Conservation (phyloP, 2,113 vertebrate genomes). For the Coryphaenoides rupestris region DNA sequence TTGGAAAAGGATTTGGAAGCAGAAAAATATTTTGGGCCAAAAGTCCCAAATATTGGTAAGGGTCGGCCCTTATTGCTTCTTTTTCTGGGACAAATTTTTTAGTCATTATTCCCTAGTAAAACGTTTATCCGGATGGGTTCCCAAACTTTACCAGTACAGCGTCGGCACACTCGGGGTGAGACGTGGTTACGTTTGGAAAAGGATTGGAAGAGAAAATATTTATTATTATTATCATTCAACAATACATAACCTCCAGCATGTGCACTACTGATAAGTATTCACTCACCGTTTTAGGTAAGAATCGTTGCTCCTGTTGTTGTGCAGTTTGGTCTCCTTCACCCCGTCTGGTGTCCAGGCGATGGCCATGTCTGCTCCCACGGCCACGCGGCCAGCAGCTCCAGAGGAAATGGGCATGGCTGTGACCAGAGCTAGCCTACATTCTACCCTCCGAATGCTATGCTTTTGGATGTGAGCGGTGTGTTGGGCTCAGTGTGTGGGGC, state of each 20-base stretch:
- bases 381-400: constrained; percentile 55
- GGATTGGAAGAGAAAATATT: no score
- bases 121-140: no score
- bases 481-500: no score
- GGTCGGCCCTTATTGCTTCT: no score
- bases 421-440: constrained; percentile 17
- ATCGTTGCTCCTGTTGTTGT: constrained; percentile 46
- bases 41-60: no score
- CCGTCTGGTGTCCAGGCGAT: constrained; percentile 47
- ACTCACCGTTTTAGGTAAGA: constrained; percentile 78
- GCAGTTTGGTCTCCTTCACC: constrained; percentile 11
- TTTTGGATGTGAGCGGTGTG: constrained; percentile 4
- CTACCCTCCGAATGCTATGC: background rate
- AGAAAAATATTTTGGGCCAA: no score
- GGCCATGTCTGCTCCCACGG: constrained; percentile 21
- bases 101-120: no score
- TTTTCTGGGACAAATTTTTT: no score
- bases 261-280: background rate
- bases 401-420: constrained; percentile 63
- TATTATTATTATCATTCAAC: background rate
- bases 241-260: background rate
- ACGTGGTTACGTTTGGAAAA: no score
- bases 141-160: no score
- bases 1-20: no score
- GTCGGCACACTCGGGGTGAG: no score